A percentile compares a stretch with the other conserved stretches of the same genome.
Conservation (phyloP, 2,888 invertebrate species). For the Ceramica pisi region DNA sequence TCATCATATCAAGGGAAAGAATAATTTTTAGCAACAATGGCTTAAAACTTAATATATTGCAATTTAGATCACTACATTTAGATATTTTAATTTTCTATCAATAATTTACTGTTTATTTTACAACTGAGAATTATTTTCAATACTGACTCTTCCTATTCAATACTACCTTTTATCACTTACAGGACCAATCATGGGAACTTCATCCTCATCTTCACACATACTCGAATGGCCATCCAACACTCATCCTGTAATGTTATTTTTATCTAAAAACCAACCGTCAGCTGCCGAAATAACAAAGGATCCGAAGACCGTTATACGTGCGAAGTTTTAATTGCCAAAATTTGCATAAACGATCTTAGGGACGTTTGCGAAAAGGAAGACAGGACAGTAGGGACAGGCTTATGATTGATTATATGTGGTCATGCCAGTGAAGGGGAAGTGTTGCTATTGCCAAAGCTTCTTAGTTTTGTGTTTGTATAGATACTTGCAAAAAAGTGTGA, state of each 20-base stretch:
- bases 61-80: too few relatives aligned
- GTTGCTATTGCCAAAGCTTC: constrained; percentile 30
- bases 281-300: constrained; percentile 81
- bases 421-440: constrained; percentile 64
- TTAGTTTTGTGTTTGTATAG: constrained; percentile 55
- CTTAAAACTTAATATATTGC: too few relatives aligned
- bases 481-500: constrained; percentile 50
- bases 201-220: constrained; percentile 4
- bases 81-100: too few relatives aligned
- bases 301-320: constrained; percentile 79
- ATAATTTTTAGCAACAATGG: too few relatives aligned
- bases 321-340: constrained; percentile 84
- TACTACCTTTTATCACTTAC: neutral
- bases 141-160: too few relatives aligned
- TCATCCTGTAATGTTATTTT: constrained; percentile 43
- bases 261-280: constrained; percentile 69
- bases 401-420: constrained; percentile 81
- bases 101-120: too few relatives aligned
- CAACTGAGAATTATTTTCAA: too few relatives aligned
- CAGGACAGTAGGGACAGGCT: constrained; percentile 65
- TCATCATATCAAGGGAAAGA: too few relatives aligned
- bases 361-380: constrained; percentile 71
- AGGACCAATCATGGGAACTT: neutral
- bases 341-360: constrained; percentile 84
- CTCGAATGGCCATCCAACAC: constrained; percentile 7